Percentiles rank a stretch among this genome's conserved stretches.
phyloP scores from a whole-genome alignment of 2,797 vertebrate species.

The Pseudomugil tenellus region DNA sequence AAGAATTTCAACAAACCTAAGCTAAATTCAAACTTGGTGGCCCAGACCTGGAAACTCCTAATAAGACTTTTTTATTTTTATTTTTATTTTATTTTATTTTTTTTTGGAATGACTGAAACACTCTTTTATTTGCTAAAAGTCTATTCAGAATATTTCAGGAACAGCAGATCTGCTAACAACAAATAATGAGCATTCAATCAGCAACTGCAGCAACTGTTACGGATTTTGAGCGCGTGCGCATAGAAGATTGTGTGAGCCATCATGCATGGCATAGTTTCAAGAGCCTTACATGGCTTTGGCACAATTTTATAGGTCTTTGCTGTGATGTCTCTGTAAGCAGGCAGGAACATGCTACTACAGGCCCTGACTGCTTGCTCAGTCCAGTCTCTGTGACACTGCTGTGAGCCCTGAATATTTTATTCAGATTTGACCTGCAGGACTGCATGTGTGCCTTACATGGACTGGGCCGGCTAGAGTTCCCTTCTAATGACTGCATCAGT shows the following conservation, averaged over 20 bases:
- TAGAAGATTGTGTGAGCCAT: slow-evolving; percentile 53
- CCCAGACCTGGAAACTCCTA: slow-evolving; percentile 24
- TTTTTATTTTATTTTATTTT: too few relatives aligned
- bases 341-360: slow-evolving; percentile 41
- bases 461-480: slow-evolving; percentile 62
- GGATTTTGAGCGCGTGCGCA: slow-evolving; percentile 38
- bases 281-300: slow-evolving; percentile 68
- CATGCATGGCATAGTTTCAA: slow-evolving; percentile 67
- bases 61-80: slow-evolving; percentile 28
- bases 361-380: slow-evolving; percentile 44
- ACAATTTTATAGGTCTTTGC: slow-evolving; percentile 46
- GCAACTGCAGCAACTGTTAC: slow-evolving; percentile 37
- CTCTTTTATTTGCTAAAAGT: slow-evolving; percentile 23
- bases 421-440: slow-evolving; percentile 73
- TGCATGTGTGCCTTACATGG: slow-evolving; percentile 72
- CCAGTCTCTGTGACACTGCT: slow-evolving; percentile 45
- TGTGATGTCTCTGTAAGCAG: slow-evolving; percentile 54
- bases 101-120: slow-evolving; percentile 13
- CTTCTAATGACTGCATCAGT: slow-evolving; percentile 76
- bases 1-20: slow-evolving; percentile 26
- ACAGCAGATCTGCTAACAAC: slow-evolving; percentile 14
- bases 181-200: slow-evolving; percentile 10
- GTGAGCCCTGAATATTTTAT: slow-evolving; percentile 63
- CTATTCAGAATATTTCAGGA: slow-evolving; percentile 12
- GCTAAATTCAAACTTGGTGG: slow-evolving; percentile 37